Percentiles rank a stretch among this genome's conserved stretches.
Conservation (phyloP, 2,113 vertebrate species). For the Chaetura pelagica region DNA sequence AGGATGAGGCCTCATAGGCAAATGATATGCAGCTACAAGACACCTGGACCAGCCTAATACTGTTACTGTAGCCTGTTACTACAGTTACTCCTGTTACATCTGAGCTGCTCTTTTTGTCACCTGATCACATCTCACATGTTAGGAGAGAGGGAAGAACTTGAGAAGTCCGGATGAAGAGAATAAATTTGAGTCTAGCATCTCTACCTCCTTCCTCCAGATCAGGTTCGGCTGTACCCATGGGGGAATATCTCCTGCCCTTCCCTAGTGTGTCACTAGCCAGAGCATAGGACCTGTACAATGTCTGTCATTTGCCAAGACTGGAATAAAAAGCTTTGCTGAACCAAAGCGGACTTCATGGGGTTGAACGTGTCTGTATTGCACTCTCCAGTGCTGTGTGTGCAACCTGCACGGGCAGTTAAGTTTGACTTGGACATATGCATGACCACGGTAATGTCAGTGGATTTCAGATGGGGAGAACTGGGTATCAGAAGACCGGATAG, state of each 20-base stretch:
- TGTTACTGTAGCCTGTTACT: not conserved
- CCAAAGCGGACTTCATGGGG: not conserved
- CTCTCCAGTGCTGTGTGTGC: not conserved
- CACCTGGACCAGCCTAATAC: not conserved
- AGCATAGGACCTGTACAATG: not conserved
- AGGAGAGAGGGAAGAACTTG: not conserved
- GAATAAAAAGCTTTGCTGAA: not conserved
- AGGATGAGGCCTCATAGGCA: not conserved
- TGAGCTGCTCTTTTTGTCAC: not conserved
- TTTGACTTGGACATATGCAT: not conserved
- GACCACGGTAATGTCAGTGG: not conserved
- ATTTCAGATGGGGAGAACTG: not conserved
- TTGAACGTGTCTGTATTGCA: not conserved
- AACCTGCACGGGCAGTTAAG: not conserved
- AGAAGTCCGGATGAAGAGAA: not conserved
- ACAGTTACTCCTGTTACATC: not conserved
- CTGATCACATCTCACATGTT: not conserved
- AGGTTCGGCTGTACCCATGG: fast-evolving
- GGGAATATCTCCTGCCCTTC: not conserved
- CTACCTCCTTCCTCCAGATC: not conserved
- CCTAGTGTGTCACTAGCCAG: not conserved
- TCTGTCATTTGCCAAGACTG: not conserved
- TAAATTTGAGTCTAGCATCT: not conserved
- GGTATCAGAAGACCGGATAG: fast-evolving
- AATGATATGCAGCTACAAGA: not conserved